Base-by-base conservation (phyloP, 2,113 vertebrate species). In the Thamnophis sirtalis region DNA sequence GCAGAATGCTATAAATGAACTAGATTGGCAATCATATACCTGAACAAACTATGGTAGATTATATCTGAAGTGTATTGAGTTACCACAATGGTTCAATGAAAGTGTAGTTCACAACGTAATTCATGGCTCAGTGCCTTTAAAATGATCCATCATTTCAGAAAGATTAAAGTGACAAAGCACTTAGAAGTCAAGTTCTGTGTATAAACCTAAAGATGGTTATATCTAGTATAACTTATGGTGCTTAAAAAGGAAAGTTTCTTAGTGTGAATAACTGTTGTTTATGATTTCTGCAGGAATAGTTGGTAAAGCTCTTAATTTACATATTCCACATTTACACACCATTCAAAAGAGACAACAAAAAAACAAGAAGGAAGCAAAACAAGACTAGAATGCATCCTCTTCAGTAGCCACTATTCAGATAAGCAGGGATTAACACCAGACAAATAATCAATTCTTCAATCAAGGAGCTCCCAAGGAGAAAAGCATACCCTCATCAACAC, bases 151-250 rank as follows among this genome's bases (percentile, higher is more conserved):
- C 43, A 89, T 38, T 53, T 33, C 53, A 86, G 8, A 7, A 26
- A 89, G 26, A 38, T 86, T 92, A 89, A 92, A 60, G 8, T 89
- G 91, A 89, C 73, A 60, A 85, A 92, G 49, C 24, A 55, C 73
- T 85, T 54, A 58, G 58, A 63, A 63, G 7, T 38, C 84, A 33
- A 51, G 53, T 17, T 89, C 73, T 49, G 4, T 38, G 43, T 51
- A 92, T 8, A 63, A 89, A 55, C 54, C 55, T 58, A 89, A 15
- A 86, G 28, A 89, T 56, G 3, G 10, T 28, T n/a, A 26, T 58
- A 43, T 88, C 50, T 73, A 63, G 13, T 80, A 63, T 22, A 54
- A 10, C 9, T 50, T 50, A 88, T 3, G 7, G n/a, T 89, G 54
- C 53, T 58, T 53, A 89, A 80, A 33, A 87, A 38, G 53, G n/a